Conservation (phyloP, 1,140 invertebrate species). For the Theocolax elegans region DNA sequence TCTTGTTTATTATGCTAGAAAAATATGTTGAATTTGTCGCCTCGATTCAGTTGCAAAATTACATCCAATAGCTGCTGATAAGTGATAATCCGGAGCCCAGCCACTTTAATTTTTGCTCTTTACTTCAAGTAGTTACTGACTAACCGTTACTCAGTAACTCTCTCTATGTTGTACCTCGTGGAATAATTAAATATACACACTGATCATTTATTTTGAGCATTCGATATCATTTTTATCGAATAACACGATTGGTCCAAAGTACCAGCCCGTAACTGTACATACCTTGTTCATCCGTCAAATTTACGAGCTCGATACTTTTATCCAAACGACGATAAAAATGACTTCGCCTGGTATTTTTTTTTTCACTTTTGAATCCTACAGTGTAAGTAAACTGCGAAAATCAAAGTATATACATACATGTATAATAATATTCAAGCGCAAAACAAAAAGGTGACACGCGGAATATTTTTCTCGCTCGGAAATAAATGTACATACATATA, state of each 20-base stretch:
- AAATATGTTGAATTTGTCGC: slow-evolving; percentile 33
- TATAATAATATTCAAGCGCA: too few species aligned
- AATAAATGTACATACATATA: too few species aligned
- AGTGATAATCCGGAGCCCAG: slow-evolving; percentile 33
- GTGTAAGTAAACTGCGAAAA: slow-evolving; percentile 30
- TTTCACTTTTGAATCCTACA: background rate
- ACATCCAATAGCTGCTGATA: slow-evolving; percentile 33
- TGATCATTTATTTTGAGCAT: too few species aligned
- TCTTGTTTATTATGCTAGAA: slow-evolving; percentile 10
- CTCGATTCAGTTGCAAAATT: slow-evolving; percentile 26
- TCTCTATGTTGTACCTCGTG: too few species aligned
- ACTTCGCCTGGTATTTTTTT: background rate
- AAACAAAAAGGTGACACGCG: slow-evolving; percentile 18
- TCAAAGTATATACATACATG: slow-evolving; percentile 7
- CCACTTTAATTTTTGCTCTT: slow-evolving; percentile 34
- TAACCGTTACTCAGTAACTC: too few species aligned
- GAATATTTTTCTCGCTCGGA: slow-evolving; percentile 30
- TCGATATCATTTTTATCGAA: background rate
- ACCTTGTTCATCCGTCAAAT: too few species aligned
- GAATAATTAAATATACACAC: too few species aligned
- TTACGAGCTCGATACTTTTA: too few species aligned
- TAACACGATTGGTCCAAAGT: background rate
- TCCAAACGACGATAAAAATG: slow-evolving; percentile 12
- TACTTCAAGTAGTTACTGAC: background rate
- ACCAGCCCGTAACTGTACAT: background rate